These are phyloP conservation scores for Coendou prehensilis DNA, from an alignment of 2,797 vertebrate genomes.

Conservation along the genomic window DNA sequence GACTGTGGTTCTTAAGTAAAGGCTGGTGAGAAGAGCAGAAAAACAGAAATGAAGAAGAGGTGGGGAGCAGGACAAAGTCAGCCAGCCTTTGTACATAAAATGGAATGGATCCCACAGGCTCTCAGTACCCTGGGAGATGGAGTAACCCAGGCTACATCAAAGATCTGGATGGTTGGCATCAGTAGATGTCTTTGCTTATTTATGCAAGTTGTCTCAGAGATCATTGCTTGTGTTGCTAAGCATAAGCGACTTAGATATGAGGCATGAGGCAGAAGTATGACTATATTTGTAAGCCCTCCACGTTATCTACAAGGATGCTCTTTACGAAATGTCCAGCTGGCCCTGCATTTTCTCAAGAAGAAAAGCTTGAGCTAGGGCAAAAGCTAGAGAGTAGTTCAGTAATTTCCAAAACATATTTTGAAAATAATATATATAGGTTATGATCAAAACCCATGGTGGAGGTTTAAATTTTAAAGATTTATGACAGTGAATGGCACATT, in stretches of 20 bases:
- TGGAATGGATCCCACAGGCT: neutral
- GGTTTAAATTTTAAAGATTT: neutral
- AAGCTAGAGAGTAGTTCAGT: neutral
- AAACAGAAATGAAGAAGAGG: neutral
- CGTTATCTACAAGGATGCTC: neutral
- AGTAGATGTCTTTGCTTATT: neutral
- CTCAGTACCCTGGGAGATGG: neutral
- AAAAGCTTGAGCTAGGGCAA: neutral
- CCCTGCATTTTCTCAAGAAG: neutral
- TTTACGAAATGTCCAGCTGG: constrained; percentile 1
- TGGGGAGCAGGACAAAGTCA: neutral
- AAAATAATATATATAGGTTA: neutral
- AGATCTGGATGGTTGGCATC: neutral
- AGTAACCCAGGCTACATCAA: neutral
- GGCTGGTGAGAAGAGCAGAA: neutral
- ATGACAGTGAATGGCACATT: neutral
- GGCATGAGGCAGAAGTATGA: neutral
- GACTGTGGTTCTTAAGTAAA: neutral
- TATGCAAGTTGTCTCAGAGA: neutral
- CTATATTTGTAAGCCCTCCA: neutral
- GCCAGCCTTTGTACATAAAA: neutral
- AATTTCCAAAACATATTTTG: neutral
- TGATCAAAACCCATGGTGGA: neutral
- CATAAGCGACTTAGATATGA: neutral
- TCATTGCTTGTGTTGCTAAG: neutral